phyloP scores from a whole-genome alignment of 2,113 vertebrate genomes.

The Engystomops pustulosus region DNA sequence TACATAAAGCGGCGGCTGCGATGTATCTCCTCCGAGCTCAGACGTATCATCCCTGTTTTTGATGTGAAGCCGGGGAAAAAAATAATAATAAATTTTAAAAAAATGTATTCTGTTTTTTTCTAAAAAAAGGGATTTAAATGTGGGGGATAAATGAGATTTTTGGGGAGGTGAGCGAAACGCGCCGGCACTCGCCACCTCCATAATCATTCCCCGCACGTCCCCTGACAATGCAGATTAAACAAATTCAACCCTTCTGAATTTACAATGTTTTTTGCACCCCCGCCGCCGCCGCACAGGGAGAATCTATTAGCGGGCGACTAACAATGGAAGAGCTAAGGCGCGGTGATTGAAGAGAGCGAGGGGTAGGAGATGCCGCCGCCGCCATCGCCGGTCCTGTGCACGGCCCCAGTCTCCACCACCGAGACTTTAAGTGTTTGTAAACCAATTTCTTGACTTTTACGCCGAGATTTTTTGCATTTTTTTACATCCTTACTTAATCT shows the following conservation, averaged over 20 bases:
- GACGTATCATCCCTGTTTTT: slow-evolving; percentile 43
- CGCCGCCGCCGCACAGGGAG: neutral
- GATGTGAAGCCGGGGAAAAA: slow-evolving; percentile 25
- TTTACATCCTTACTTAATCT: slow-evolving; percentile 52
- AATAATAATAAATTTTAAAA: slow-evolving; percentile 25
- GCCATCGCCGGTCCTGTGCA: neutral
- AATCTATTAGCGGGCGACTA: slow-evolving; percentile 44
- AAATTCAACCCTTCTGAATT: slow-evolving; percentile 34
- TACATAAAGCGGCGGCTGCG: slow-evolving; percentile 23
- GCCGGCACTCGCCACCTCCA: neutral
- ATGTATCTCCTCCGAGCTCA: slow-evolving; percentile 41
- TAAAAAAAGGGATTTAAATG: slow-evolving; percentile 48
- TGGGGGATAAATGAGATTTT: slow-evolving; percentile 57
- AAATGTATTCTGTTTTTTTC: slow-evolving; percentile 15
- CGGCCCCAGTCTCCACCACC: neutral
- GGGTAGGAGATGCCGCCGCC: neutral
- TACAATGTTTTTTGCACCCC: slow-evolving; percentile 45
- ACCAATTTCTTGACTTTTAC: slow-evolving; percentile 37
- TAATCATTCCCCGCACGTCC: slow-evolving; percentile 40
- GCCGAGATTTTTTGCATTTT: slow-evolving; percentile 24
- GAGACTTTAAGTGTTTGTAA: slow-evolving; percentile 47
- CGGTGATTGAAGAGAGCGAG: slow-evolving; percentile 32
- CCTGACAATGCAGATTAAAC: slow-evolving; percentile 55
- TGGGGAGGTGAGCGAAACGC: slow-evolving; percentile 17
- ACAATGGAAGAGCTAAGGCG: neutral